Evolutionary conservation across 1,140 invertebrate species (phyloP), one percentile per base, ranked within the genome.

Genomic region (Drosophila repletoides): DNA sequence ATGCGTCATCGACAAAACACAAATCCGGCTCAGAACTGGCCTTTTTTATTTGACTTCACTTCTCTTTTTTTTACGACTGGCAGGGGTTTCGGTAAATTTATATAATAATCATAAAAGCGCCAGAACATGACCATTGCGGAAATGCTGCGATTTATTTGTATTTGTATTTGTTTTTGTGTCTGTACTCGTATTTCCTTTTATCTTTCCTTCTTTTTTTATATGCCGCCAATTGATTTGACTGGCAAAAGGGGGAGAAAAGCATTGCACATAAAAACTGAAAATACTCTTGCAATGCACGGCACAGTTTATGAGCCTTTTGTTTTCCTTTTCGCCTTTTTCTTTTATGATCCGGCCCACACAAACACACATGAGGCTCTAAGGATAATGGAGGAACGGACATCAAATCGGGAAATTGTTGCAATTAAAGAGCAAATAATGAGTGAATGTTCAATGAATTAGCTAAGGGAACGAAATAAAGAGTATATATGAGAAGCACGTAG

Each of bases 41-140:
- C 33, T 65, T 76, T 80, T 80, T 73, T 81, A 73, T 81, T 84
- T 84, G 77, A 49, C 46, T 49, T 40, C 26, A 31, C 48, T 36
- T 56, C 70, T 52, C 65, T 61, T 74, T 76, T 66, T 68, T 66
- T 84, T 84, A 84, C 51, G 79, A 74, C 74, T 48, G 53, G 66
- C 73, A 63, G 68, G 72, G 64, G 34, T 51, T 10, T 21, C 24
- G 40, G n/a, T 43, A 77, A 84, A 84, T 74, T 83, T 86, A 74
- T 83, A 83, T 83, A 83, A 83, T 83, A 83, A 83, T 86, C 79
- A 83, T 83, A 83, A 83, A 83, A 83, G 80, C 79, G 40, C 55
- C 46, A 52, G 70, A 83, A 72, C 80, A 79, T 79, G 79, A 79
- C 74, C 80, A 61, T 67, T 74, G 79, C 74, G 77, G 79, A 83